Conservation (phyloP, 2,113 vertebrate species). For the Melospiza georgiana region DNA sequence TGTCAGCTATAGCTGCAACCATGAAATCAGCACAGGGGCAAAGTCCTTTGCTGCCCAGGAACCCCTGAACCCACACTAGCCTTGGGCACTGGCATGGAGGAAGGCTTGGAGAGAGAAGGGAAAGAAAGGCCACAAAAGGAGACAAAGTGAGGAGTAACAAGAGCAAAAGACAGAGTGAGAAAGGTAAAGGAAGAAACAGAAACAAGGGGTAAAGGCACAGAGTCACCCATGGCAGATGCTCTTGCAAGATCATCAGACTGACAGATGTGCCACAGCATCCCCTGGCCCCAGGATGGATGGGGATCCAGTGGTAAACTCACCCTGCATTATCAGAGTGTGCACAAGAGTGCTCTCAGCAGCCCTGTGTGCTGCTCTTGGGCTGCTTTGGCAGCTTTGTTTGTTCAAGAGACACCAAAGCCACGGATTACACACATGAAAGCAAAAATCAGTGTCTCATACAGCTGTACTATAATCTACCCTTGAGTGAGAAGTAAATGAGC, state of each 20-base stretch:
- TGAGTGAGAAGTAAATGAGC: not conserved
- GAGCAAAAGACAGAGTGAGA: not conserved
- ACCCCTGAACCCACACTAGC: not conserved
- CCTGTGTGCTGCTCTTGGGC: not conserved
- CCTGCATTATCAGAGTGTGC: not conserved
- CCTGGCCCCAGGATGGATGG: not conserved
- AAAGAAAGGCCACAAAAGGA: not conserved
- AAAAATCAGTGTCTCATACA: not conserved
- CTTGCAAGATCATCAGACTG: not conserved
- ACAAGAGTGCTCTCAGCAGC: not conserved
- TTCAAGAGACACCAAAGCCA: not conserved
- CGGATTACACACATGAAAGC: not conserved
- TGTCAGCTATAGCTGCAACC: rapidly evolving
- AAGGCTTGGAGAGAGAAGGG: not conserved
- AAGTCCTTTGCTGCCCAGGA: not conserved
- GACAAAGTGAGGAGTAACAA: not conserved
- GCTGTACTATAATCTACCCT: not conserved
- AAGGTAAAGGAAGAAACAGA: not conserved
- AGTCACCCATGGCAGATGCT: not conserved
- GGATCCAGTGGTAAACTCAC: not conserved
- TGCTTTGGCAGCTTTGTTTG: not conserved
- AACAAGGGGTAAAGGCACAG: not conserved
- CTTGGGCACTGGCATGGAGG: not conserved
- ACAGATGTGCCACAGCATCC: not conserved
- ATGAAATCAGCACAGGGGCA: not conserved